Base-by-base conservation (phyloP, 2,113 vertebrate species). In the Epinephelus moara region DNA sequence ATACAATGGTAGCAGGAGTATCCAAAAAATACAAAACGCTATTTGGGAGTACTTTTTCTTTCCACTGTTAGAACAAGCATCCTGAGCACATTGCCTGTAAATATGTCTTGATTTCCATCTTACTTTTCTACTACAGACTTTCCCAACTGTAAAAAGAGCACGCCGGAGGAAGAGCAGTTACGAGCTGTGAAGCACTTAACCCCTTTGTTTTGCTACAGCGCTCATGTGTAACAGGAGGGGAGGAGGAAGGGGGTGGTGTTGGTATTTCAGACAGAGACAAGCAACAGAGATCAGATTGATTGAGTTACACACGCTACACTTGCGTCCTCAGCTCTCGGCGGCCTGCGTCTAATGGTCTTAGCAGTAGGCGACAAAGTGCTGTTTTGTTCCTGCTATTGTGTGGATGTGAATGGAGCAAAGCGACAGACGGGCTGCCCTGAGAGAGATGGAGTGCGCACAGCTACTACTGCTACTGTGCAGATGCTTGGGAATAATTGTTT, bases 301-400 rank as follows among this genome's bases (percentile, higher is more conserved):
- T 94, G 91, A 91, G 91, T 94, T 94, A 94, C 91, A 85, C 91
- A 92, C 75, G 91, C 91, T 94, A 91, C 93, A 89, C 89, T 94
- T 92, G 88, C 78, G 81, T 89, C 89, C 85, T 78, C 68, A 2
- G 77, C 88, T 82, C 85, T 77, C 12, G 33, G 77, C 61, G 55
- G 78, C 60, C 88, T 77, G 84, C 42, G 55, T 91, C 88, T 93
- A 91, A 92, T 93, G 87, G 85, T 89, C 86, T 90, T 90, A 91
- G 85, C 91, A 88, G 90, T 87, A 82, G 88, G 90, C 82, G 87
- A 92, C 93, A 92, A 91, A 93, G 91, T 91, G 91, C 79, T 79
- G 91, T 93, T 92, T 93, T 93, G 91, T 94, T 93, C 85, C 69
- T 30, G 11, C 87, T 56, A 81, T 93, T 93, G 92, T 93, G 83